phyloP scores from a whole-genome alignment of 2,113 vertebrate species.

The Donacobius atricapilla region DNA sequence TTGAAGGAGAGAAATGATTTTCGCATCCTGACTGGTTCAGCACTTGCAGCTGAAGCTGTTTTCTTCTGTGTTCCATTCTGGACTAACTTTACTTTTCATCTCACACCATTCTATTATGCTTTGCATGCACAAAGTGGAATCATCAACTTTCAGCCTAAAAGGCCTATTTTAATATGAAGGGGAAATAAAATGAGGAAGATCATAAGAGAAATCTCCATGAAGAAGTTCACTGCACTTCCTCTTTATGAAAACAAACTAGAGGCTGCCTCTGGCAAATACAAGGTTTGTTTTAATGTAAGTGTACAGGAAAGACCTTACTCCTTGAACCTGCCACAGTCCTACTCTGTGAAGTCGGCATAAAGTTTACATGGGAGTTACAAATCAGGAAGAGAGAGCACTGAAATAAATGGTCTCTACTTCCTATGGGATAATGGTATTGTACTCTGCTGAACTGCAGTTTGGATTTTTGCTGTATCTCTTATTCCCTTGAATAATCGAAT shows the following conservation, averaged over 20 bases:
- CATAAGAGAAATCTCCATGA: not conserved
- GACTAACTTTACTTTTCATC: not conserved
- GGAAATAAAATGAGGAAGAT: constrained; percentile 33
- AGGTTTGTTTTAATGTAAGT: constrained; percentile 1
- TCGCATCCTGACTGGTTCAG: not conserved
- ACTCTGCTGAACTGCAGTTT: not conserved
- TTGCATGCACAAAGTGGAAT: constrained; percentile 8
- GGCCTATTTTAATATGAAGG: constrained; percentile 33
- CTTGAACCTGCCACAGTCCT: not conserved
- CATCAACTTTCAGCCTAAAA: constrained; percentile 5
- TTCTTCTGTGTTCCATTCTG: not conserved
- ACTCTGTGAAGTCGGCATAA: not conserved
- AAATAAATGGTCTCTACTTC: not conserved
- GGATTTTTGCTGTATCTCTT: not conserved
- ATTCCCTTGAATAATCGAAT: not conserved
- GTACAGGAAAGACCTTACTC: constrained; percentile 10
- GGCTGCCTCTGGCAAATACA: not conserved
- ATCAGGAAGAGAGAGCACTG: not conserved
- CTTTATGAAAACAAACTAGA: constrained; percentile 17
- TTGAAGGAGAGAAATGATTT: not conserved
- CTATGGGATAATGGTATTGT: not conserved
- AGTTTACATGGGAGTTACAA: not conserved
- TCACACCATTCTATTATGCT: not conserved
- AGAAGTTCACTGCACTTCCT: not conserved
- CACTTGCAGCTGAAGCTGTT: not conserved